Evolutionary conservation across 2,113 vertebrate genomes (phyloP), one percentile per base, ranked within the genome.

Genomic region (Saccopteryx bilineata): DNA sequence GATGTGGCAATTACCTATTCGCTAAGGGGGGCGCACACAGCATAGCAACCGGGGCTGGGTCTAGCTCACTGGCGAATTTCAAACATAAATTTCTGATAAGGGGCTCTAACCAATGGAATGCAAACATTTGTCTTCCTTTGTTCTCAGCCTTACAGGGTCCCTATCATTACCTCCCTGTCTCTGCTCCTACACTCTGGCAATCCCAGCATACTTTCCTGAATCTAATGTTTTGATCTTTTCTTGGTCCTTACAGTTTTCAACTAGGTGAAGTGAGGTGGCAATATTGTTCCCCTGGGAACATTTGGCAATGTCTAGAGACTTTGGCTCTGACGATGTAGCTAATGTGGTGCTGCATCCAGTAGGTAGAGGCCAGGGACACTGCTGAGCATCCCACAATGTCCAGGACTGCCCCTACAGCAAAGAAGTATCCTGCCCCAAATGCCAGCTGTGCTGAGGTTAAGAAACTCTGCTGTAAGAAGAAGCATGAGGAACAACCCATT

Each of bases 351-450:
- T 48, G 26, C 56, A 15, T 46, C 15, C 17, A 17, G 90, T 28
- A 31, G 63, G 63, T 5, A 65, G 78, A 84, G 81, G 71, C 54
- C 54, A 71, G 2, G 1, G 48, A 21, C 17, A n/a, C 19, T 23
- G 14, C n/a, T 82, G 19, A 82, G 12, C 28, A 15, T 31, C 1
- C 8, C 23, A 0, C 3, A 1, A 0, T 5, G 28, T 14, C 3
- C 50, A 72, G 21, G 39, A 50, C 0, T 61, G 24, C 14, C 48
- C 9, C 23, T 12, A 54, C 54, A 15, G 5, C 39, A 65, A 75
- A 84, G 92, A 76, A 50, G 18, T 26, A 9, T 10, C 33, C 8
- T 58, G 33, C 33, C 24, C 31, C 3, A 39, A 82, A 56, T 10
- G 18, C 54, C 18, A 1, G 1, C 21, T 48, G 5, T 39, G 18